phyloP scores from a whole-genome alignment of 1,140 invertebrate species.

The Drosophila bocqueti region DNA sequence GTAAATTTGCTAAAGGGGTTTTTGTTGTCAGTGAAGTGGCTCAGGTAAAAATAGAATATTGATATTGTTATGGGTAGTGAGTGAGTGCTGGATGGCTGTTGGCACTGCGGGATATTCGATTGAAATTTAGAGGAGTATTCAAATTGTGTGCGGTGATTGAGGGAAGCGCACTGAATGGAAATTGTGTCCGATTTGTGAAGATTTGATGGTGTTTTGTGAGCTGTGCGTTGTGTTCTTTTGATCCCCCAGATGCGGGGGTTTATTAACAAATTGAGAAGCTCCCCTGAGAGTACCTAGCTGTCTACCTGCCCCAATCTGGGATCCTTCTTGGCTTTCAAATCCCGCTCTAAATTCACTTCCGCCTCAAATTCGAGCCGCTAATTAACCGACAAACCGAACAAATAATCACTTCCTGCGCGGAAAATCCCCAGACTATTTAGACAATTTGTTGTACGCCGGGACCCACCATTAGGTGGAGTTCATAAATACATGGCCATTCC shows the following conservation, averaged over 20 bases:
- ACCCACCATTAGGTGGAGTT: slow-evolving; percentile 43
- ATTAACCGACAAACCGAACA: slow-evolving; percentile 58
- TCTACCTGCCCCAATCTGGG: no score
- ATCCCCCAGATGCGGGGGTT: background rate
- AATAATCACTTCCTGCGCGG: slow-evolving; percentile 54
- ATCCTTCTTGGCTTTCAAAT: background rate
- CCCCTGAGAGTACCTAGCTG: background rate
- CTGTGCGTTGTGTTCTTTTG: background rate
- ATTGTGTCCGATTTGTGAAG: slow-evolving; percentile 40
- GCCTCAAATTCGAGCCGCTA: slow-evolving; percentile 31
- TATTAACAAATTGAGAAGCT: slow-evolving; percentile 11
- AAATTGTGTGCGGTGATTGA: slow-evolving; percentile 41
- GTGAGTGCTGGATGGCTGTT: slow-evolving; percentile 17
- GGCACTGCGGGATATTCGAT: slow-evolving; percentile 41
- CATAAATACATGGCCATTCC: slow-evolving; percentile 48
- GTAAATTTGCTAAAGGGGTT: slow-evolving; percentile 79
- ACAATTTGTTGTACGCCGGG: slow-evolving; percentile 31
- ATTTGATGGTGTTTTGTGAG: slow-evolving; percentile 15
- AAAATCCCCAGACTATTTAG: slow-evolving; percentile 47
- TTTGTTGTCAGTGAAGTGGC: slow-evolving; percentile 50
- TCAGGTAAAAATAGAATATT: slow-evolving; percentile 56
- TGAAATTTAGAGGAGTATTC: slow-evolving; percentile 44
- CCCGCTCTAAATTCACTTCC: slow-evolving; percentile 14
- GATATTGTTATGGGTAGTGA: slow-evolving; percentile 58
- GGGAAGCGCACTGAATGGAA: slow-evolving; percentile 19